Evolutionary conservation across 2,888 invertebrate genomes (phyloP), one percentile per base, ranked within the genome.

Genomic region (Callinectes sapidus): DNA sequence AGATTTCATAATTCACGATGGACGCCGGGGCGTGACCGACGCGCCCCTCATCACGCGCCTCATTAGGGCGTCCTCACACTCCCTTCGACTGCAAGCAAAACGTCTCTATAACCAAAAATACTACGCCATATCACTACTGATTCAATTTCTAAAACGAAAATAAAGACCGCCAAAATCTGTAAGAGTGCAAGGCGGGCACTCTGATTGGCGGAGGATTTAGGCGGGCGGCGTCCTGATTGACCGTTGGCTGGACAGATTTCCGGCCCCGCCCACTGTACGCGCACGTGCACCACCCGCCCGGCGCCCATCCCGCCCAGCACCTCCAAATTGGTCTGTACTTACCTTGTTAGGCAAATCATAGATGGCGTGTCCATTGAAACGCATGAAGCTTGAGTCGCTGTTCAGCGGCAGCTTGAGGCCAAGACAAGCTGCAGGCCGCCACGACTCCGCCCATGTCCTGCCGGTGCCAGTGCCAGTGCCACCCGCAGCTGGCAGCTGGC

Each of bases 131-230:
- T 92, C 90, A 90, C 90, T 39, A 77, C 90, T 87, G 90, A 90
- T 90, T 90, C 92, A 77, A 81, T 91, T 90, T 91, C 93, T 91
- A 90, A 90, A 93, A 93, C 93, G 93, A 93, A 93, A 93, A 93
- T 93, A 92, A 93, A 93, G 91, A 85, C 92, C 93, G 87, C 90
- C 93, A 93, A 93, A 93, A 93, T 93, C 93, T 93, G 93, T 87
- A 92, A 91, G 91, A 92, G 93, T 92, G 92, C 48, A 88, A 93
- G 88, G 93, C 90, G 90, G 48, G 92, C 91, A 89, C 89, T 85
- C 93, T 92, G 93, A 93, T 93, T 93, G 93, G 93, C 89, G 92
- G 93, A 93, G 93, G 92, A 92, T 93, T 92, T 93, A 90, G 92
- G 92, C 93, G 92, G 89, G 91, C 71, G 71, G 92, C 66, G 91